phyloP scores from a whole-genome alignment of 1,140 invertebrate genomes.

The Microplitis mediator region DNA sequence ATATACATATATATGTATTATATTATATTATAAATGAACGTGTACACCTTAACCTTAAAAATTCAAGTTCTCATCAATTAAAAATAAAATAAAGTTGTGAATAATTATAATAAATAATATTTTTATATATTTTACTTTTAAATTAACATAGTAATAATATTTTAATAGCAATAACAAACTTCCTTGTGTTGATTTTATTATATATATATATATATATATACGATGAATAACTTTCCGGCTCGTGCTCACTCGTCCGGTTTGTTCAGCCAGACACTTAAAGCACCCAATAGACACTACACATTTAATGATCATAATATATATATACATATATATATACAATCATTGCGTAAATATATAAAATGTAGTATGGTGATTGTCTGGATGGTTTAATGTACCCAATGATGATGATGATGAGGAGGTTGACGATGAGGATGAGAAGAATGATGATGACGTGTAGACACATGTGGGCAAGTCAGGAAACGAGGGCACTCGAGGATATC shows the following conservation, averaged over 20 bases:
- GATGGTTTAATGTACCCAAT: background rate
- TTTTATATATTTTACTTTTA: no score
- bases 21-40: no score
- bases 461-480: conserved; percentile 55
- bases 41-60: no score
- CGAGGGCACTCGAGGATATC: conserved; percentile 50
- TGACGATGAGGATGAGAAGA: background rate
- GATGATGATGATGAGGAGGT: background rate
- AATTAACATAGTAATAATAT: no score
- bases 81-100: no score
- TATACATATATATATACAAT: background rate
- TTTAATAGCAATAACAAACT: no score
- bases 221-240: conserved; percentile 13
- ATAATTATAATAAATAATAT: no score
- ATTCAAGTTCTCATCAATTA: no score
- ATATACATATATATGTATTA: no score
- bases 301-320: background rate
- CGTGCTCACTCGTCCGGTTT: conserved; percentile 6
- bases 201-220: background rate
- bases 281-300: background rate
- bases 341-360: background rate
- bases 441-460: background rate
- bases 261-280: conserved; percentile 7
- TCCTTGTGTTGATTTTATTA: no score
- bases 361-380: background rate